Conservation (phyloP, 2,888 invertebrate genomes). For the Acleris emargana region DNA sequence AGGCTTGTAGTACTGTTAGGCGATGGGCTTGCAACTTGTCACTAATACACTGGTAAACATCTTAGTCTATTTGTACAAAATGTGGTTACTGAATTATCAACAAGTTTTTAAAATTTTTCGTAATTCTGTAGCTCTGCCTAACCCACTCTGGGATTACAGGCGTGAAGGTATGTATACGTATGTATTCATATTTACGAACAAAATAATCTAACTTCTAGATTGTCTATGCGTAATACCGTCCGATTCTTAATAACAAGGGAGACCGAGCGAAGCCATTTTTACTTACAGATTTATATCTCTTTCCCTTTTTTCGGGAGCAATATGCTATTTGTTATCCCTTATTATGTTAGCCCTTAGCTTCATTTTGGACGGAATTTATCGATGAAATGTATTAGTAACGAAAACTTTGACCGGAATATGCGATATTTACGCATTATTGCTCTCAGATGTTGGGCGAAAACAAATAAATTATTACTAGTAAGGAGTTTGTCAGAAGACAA, state of each 20-base stretch:
- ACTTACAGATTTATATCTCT: constrained; percentile 48
- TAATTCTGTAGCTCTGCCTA: too few relatives aligned
- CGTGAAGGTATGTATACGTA: too few relatives aligned
- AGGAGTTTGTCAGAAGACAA: too few relatives aligned
- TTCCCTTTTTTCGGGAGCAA: constrained; percentile 48
- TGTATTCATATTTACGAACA: too few relatives aligned
- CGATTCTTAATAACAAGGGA: constrained; percentile 43
- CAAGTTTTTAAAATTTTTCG: too few relatives aligned
- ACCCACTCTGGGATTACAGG: too few relatives aligned
- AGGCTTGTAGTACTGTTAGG: too few relatives aligned
- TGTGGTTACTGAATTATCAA: too few relatives aligned
- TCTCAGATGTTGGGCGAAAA: constrained; percentile 14
- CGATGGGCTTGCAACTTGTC: too few relatives aligned
- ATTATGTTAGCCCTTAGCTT: constrained; percentile 42
- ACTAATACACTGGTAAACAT: too few relatives aligned
- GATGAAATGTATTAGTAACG: constrained; percentile 37
- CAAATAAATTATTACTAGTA: constrained; percentile 5
- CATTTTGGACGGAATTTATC: constrained; percentile 45
- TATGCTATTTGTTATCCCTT: constrained; percentile 50
- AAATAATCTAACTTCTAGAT: constrained; percentile 13
- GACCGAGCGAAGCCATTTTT: constrained; percentile 41
- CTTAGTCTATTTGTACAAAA: too few relatives aligned
- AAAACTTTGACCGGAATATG: constrained; percentile 27
- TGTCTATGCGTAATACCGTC: constrained; percentile 34
- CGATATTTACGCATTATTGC: constrained; percentile 20